Evolutionary conservation across 1,140 invertebrate species (phyloP), one percentile per base, ranked within the genome.

Genomic region (Lepidostoma basale): DNA sequence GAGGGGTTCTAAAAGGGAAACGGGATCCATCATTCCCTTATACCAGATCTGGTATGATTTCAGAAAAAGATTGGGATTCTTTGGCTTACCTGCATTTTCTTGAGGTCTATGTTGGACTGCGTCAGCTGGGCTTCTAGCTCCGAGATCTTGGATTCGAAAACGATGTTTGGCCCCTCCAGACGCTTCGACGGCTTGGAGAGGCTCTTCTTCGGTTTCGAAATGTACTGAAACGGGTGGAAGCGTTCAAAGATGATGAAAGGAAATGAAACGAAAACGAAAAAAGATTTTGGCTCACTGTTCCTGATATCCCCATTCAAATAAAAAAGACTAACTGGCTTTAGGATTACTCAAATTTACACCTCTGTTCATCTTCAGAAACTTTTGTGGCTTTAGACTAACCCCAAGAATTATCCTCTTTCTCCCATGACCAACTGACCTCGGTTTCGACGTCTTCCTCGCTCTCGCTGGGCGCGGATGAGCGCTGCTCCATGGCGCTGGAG

Each of bases 81-180:
- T n/a, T n/a, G n/a, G n/a, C 18, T 20, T 75, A 82, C 87, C 70
- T 87, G 85, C 0, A 88, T 78, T 74, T 92, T 91, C 72, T 87
- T 87, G 1, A 93, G 75, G 73, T 92, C 91, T 18, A 93, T 88
- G 75, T 86, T 90, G 0, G 88, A 78, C 75, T 93, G 91, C 3
- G 90, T 89, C 25, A 93, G 75, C 71, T 93, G 91, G 0, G 91
- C 91, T 76, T 94, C 91, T 49, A 94, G 74, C 74, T 94, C 91
- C n/a, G 90, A 89, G 36, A 93, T 92, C 60, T 90, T 84, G 0
- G 92, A 93, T 77, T 93, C 92, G 74, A 89, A 92, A 1, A 93
- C 87, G 63, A 92, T 92, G 39, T 86, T 89, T 0, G 90, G 89
- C 30, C 81, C 79, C 75, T 81, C 79, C 12, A 81, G 73, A 69